These are phyloP conservation scores for Rhabdomys dilectus DNA, from an alignment of 2,113 vertebrate genomes.

Conservation along the genomic window DNA sequence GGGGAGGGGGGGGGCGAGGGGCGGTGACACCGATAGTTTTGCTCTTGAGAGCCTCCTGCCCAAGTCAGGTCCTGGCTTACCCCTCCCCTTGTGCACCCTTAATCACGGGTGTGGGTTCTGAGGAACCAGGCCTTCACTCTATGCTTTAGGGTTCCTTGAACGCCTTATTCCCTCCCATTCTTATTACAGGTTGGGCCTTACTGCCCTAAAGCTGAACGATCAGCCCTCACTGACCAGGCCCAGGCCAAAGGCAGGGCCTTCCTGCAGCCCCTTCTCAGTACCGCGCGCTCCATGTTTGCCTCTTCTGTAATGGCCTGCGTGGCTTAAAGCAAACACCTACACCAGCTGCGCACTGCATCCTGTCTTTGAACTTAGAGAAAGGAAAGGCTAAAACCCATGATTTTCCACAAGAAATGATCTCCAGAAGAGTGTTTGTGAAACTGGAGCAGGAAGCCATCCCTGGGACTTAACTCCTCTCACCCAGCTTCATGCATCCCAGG, in stretches of 20 bases:
- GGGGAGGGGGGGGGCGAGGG: slow-evolving; percentile 48
- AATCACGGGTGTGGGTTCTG: neutral
- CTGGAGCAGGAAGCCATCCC: neutral
- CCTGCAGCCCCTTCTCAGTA: neutral
- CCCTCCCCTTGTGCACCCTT: slow-evolving; percentile 21
- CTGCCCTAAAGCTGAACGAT: neutral
- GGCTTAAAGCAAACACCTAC: slow-evolving; percentile 7
- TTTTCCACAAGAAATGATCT: slow-evolving; percentile 41
- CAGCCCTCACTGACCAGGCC: neutral
- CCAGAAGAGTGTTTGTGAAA: neutral
- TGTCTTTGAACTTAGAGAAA: slow-evolving; percentile 7
- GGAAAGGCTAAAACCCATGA: neutral
- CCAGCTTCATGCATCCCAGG: neutral
- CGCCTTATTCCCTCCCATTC: neutral
- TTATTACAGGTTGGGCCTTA: neutral
- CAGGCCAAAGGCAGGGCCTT: neutral
- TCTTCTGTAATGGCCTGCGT: neutral
- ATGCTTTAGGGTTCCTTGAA: neutral
- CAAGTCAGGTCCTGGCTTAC: neutral
- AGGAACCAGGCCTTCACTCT: slow-evolving; percentile 24
- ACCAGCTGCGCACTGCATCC: neutral
- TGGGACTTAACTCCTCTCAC: neutral
- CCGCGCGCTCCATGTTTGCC: neutral
- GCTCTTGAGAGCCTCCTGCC: neutral
- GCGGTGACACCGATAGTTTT: neutral